phyloP scores from a whole-genome alignment of 2,888 invertebrate genomes.

The Theodoxus fluviatilis region DNA sequence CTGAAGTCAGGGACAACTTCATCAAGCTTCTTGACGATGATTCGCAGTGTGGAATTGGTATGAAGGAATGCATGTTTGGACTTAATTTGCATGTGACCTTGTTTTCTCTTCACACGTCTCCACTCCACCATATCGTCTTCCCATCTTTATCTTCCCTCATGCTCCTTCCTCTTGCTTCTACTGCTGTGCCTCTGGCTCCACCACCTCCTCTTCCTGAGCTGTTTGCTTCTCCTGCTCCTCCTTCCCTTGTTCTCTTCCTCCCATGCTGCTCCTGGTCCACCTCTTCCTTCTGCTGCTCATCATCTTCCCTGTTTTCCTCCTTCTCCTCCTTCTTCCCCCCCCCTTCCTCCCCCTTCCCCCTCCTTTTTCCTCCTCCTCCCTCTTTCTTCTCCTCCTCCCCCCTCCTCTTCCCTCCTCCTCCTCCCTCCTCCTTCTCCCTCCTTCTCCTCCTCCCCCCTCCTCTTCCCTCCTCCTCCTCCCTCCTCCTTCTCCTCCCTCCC shows the following conservation, averaged over 20 bases:
- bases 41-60: slow-evolving; percentile 75
- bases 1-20: slow-evolving; percentile 92
- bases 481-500: not conserved
- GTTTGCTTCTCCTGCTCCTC: too few species aligned
- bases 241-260: not conserved
- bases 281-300: not conserved
- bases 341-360: slow-evolving; percentile 18
- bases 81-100: too few species aligned
- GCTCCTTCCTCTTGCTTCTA: too few species aligned
- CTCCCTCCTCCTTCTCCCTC: not conserved
- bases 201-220: too few species aligned
- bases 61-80: slow-evolving; percentile 21
- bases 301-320: not conserved
- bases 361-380: not conserved
- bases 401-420: not conserved
- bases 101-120: not conserved
- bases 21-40: slow-evolving; percentile 95
- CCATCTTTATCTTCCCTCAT: too few species aligned
- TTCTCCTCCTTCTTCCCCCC: not conserved
- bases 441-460: not conserved
- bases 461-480: not conserved
- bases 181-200: too few species aligned
- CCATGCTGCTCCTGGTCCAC: not conserved
- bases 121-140: too few species aligned
- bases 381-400: not conserved